Evolutionary conservation across 2,797 vertebrate species (phyloP), one percentile per base, ranked within the genome.

Genomic region (Zenarchopterus dispar): DNA sequence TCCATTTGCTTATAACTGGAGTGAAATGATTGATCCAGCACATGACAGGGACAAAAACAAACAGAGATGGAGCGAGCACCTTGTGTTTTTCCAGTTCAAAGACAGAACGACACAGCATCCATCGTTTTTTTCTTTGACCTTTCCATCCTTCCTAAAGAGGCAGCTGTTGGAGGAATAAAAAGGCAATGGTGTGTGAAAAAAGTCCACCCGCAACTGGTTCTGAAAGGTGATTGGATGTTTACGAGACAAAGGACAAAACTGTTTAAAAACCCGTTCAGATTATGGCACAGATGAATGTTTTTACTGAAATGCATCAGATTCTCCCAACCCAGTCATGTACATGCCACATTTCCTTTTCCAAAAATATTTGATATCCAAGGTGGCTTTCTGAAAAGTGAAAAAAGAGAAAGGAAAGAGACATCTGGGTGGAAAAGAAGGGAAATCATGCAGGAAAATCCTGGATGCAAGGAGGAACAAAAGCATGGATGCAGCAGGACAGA

Each of bases 41-140:
- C 52, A 74, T 22, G 9, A 65, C 24, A 17, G 43, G 26, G 19
- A 42, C 28, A 19, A 44, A 31, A 55, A 17, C 28, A 31, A 26
- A 36, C 8, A 0, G 33, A 24, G 62, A 67, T 62, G 73, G 61
- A 64, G 60, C 55, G 60, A 85, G 82, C 68, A 77, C 69, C 77
- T 73, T 82, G 85, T 88, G 81, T 88, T 80, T n/a, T 90, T 93
- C 90, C 91, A 90, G 91, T 90, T 89, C 71, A 48, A 33, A 66
- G 6, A 58, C 5, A 21, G 26, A 75, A 50, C 15, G 16, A 42
- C 33, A 48, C 33, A 16, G 31, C 21, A 19, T 62, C 49, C 6
- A 6, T 56, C 45, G n/a, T n/a, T n/a, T 56, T 55, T 28, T 62
- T 5, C 64, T 61, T 55, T 39, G 23, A 36, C 9, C 57, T 51